These are phyloP conservation scores for Chironomus tentans DNA, from an alignment of 2,888 invertebrate genomes.

Conservation along the genomic window DNA sequence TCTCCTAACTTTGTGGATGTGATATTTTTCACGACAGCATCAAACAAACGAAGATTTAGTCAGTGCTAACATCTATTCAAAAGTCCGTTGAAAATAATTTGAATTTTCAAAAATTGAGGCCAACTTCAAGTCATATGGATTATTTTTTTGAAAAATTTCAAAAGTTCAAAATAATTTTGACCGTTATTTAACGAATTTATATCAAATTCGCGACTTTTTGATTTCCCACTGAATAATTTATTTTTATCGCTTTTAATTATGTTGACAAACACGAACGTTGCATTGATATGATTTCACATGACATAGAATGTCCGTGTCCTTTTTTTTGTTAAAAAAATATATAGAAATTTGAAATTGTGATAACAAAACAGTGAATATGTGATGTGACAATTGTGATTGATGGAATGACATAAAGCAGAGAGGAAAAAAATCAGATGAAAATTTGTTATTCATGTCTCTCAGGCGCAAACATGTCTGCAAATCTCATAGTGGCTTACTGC, in stretches of 20 bases:
- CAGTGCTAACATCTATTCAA: background rate
- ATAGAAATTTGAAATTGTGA: background rate
- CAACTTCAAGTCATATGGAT: no score
- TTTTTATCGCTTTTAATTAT: conserved; percentile 25
- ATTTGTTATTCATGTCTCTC: background rate
- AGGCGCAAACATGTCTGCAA: background rate
- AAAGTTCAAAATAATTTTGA: no score
- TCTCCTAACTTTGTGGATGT: no score
- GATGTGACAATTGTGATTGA: background rate
- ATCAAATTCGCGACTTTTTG: background rate
- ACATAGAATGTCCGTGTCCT: background rate
- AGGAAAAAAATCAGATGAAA: background rate
- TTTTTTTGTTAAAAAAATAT: background rate
- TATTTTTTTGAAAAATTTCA: no score
- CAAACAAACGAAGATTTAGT: no score
- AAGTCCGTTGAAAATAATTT: no score
- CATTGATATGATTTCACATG: background rate
- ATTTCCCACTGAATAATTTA: background rate
- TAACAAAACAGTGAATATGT: background rate
- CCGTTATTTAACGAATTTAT: no score
- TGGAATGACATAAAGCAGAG: background rate
- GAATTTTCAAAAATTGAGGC: no score
- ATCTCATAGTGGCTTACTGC: no score
- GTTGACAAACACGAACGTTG: background rate
- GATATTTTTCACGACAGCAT: no score